These are phyloP conservation scores for Bettongia penicillata DNA, from an alignment of 2,113 vertebrate genomes.

Conservation along the genomic window DNA sequence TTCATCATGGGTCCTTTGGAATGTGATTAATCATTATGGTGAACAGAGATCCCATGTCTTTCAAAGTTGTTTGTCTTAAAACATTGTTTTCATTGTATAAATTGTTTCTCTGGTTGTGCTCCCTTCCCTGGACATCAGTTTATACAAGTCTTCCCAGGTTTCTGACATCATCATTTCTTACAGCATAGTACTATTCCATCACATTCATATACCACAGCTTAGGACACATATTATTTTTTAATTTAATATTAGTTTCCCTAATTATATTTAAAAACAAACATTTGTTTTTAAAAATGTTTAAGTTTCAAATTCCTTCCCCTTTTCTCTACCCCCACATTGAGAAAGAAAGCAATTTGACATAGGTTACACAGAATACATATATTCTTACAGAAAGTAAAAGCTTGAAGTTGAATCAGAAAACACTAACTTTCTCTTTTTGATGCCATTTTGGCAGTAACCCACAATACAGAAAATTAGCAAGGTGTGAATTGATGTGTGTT, in stretches of 20 bases:
- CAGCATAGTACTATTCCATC: not conserved
- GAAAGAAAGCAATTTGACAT: not conserved
- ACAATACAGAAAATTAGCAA: not conserved
- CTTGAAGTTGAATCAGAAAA: not conserved
- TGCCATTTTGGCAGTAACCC: not conserved
- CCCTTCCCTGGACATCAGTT: not conserved
- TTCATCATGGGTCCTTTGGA: not conserved
- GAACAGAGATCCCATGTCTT: not conserved
- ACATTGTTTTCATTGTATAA: not conserved
- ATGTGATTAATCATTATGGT: not conserved
- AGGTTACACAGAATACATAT: not conserved
- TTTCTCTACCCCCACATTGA: too few species aligned
- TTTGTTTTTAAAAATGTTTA: not conserved
- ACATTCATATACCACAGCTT: not conserved
- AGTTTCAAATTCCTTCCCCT: not conserved
- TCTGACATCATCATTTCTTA: not conserved
- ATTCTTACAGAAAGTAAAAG: not conserved
- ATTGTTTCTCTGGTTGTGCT: not conserved
- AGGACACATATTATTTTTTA: not conserved
- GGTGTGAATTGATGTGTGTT: not conserved
- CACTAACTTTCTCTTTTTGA: not conserved
- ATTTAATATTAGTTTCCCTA: not conserved
- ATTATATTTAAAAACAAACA: not conserved
- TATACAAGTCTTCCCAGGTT: not conserved
- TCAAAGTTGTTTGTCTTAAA: not conserved